Evolutionary conservation across 2,797 vertebrate genomes (phyloP), one percentile per base, ranked within the genome.

Genomic region (Epinephelus malabaricus): DNA sequence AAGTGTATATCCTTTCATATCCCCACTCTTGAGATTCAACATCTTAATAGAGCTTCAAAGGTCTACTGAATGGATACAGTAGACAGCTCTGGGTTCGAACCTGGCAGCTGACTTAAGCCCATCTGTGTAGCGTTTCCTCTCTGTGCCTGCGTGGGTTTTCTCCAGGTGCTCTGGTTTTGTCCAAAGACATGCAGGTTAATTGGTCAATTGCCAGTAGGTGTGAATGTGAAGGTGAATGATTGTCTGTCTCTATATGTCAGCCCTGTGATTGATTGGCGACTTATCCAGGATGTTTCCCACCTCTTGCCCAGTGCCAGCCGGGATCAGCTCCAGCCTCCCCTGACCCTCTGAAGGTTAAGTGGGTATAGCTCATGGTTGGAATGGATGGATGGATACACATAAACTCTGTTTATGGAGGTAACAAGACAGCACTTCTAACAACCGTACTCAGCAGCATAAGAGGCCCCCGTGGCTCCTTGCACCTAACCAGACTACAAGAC

Each of bases 31-130:
- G 30, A 76, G 63, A 82, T 65, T 69, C 25, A 78, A 51, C 73
- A 77, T 68, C 65, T 58, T 63, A 73, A 79, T 47, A 27, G 63
- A 83, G 74, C 60, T 85, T 75, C 77, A 53, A 63, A 67, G 38
- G 30, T 76, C 46, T 45, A 3, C 27, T 38, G 62, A 76, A 75
- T 38, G 45, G 34, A 66, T 59, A 47, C 55, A 64, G 19, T 17
- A 23, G 30, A 50, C 12, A 13, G 17, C 19, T 30, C 62, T 49
- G 46, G 40, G 25, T 49, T 50, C 2, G 25, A 15, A 15, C 27
- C 19, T 30, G 1, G 23, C 1, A 14, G 45, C 25, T 10, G 8
- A 25, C 49, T 30, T 49, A 10, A 17, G 46, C 25, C 49, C 30
- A 40, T 51, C 47, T 51, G 49, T 53, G 30, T 17, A 4, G 27